These are phyloP conservation scores for Marmota monax DNA, from an alignment of 2,113 vertebrate genomes.

Conservation along the genomic window DNA sequence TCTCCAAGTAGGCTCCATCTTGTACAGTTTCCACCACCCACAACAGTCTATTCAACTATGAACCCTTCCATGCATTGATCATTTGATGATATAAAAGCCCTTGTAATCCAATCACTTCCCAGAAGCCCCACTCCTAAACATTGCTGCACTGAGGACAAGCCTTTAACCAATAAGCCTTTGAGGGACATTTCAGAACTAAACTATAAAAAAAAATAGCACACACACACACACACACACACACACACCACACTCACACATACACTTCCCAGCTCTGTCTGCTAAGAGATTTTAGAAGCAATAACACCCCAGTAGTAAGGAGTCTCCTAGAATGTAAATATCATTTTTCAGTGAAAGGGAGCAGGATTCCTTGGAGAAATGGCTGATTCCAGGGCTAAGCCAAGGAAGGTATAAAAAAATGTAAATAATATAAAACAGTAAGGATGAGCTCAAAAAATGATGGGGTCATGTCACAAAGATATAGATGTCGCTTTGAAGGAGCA, in stretches of 20 bases:
- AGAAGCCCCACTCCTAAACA: no score
- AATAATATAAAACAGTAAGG: not conserved
- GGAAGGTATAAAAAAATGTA: not conserved
- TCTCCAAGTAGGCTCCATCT: no score
- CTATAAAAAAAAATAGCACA: no score
- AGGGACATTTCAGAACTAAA: no score
- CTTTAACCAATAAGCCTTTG: no score
- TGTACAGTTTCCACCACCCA: no score
- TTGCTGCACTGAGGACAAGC: no score
- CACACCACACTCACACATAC: not conserved
- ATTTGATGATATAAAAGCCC: no score
- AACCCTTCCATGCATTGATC: no score
- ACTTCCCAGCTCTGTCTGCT: not conserved
- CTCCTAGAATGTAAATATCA: not conserved
- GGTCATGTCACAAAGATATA: not conserved
- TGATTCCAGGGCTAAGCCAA: not conserved
- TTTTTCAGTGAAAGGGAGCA: not conserved
- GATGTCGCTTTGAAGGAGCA: not conserved
- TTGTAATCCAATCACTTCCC: no score
- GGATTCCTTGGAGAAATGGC: not conserved
- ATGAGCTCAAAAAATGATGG: not conserved
- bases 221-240: not conserved
- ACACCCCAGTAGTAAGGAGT: not conserved
- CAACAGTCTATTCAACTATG: no score
- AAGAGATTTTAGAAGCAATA: conserved; percentile 25